Evolutionary conservation across 2,888 invertebrate species (phyloP), one percentile per base, ranked within the genome.

Genomic region (Empis livida): DNA sequence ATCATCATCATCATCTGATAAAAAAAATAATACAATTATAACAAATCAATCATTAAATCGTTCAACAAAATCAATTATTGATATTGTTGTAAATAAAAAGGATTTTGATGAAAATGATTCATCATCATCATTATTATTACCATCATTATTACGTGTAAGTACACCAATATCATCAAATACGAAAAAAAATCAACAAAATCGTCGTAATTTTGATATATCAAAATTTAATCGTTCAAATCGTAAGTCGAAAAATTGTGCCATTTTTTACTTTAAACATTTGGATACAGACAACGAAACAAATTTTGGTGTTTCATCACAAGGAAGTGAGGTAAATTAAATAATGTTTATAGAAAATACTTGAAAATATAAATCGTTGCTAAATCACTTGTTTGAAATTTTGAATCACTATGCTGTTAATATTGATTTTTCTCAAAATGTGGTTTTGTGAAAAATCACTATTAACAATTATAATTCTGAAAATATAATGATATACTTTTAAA

Each of bases 191-290:
- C 42, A 38, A 37, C 49, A 13, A 43, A 74, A 75, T 43, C 59
- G 56, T 46, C 73, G 75, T 53, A 73, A 73, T 56, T 69, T 73
- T 40, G 73, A 79, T 64, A 70, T 74, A 35, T 78, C 79, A 37
- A 77, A 76, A 63, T 78, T 76, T 62, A 80, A 78, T 61, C 76
- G 84, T 57, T 81, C 86, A 10, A 82, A 84, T 65, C 73, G 84
- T 55, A 84, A 81, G 66, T 84, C 86, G 15, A 85, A 84, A 65
- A 88, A 89, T 65, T 78, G 81, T 64, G 90, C 82, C 55, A 87
- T 82, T 51, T 89, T 84, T 68, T 89, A 90, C 70, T 89, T 87
- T 68, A 84, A 78, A 65, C 90, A 90, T 67, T 78, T 80, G 67
- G 90, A 91, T 64, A 90, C 89, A 13, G 90, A 90, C 65, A 85